These are phyloP conservation scores for Uloborus plumipes DNA, from an alignment of 2,888 invertebrate species.

Conservation along the genomic window DNA sequence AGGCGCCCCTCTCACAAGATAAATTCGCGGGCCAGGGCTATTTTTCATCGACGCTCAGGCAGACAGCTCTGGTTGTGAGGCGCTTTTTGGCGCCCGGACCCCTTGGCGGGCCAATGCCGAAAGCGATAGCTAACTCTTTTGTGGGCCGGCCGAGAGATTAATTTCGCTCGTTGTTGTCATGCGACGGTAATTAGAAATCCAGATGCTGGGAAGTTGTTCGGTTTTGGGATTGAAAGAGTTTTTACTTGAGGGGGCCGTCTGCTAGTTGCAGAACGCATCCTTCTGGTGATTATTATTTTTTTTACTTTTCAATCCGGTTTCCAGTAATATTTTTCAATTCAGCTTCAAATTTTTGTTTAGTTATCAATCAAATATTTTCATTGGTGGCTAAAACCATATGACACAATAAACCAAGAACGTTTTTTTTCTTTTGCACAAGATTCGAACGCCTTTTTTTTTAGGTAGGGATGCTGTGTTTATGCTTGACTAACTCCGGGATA, in stretches of 20 bases:
- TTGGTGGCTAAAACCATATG: no score
- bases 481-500: no score
- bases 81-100: slow-evolving; percentile 52
- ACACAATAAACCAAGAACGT: no score
- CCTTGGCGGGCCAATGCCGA: slow-evolving; percentile 31
- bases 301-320: no score
- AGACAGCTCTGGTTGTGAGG: slow-evolving; percentile 25
- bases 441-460: no score
- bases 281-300: no score
- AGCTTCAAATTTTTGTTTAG: no score
- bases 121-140: not conserved
- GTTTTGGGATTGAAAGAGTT: slow-evolving; percentile 19
- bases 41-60: slow-evolving; percentile 38
- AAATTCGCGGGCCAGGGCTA: slow-evolving; percentile 12
- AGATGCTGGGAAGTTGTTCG: slow-evolving; percentile 45
- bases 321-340: no score
- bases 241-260: slow-evolving; percentile 1
- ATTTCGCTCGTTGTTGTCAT: slow-evolving; percentile 50
- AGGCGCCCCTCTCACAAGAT: not conserved
- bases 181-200: slow-evolving; percentile 57
- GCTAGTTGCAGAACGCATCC: not conserved
- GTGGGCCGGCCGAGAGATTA: slow-evolving; percentile 27
- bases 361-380: no score
- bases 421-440: no score
- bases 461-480: no score